These are phyloP conservation scores for Beroe ovata DNA, from an alignment of 37 sponge, comb jelly and placozoan species.

Conservation along the genomic window DNA sequence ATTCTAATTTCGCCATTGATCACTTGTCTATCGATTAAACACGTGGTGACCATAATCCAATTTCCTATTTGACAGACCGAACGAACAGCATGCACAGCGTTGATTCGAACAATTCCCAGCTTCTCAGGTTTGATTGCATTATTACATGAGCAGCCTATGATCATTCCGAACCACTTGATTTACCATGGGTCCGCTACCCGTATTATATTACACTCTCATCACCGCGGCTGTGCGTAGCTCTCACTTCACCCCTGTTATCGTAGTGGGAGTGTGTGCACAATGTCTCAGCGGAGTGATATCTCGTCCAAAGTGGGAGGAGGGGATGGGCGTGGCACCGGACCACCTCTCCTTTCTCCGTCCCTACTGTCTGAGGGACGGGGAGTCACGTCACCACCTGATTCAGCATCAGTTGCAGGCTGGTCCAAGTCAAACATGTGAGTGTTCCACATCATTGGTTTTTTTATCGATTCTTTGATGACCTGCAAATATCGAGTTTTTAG, in stretches of 20 bases:
- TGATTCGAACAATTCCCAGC: slow-evolving; percentile 33
- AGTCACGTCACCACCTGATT: background rate
- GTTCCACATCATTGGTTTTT: too few relatives aligned
- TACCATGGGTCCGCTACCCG: background rate
- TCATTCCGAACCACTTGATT: background rate
- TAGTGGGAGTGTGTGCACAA: background rate
- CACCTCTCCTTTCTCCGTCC: background rate
- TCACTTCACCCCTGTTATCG: background rate
- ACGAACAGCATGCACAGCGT: slow-evolving; percentile 41
- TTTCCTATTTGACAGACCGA: slow-evolving; percentile 58
- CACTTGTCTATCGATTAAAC: too few relatives aligned
- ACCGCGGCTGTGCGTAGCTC: background rate
- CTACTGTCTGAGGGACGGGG: background rate
- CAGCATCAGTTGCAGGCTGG: background rate
- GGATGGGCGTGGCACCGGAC: background rate
- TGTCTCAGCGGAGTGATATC: background rate
- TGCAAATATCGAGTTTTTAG: too few relatives aligned
- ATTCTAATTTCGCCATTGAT: too few relatives aligned
- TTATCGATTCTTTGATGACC: too few relatives aligned
- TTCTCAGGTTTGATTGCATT: slow-evolving; percentile 16
- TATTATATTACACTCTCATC: slow-evolving; percentile 7
- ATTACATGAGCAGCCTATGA: too few relatives aligned
- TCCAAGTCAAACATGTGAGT: background rate
- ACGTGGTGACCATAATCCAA: too few relatives aligned
- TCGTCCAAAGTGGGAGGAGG: background rate